Conservation (phyloP, 2,888 invertebrate genomes). For the Clistopyga incitator region DNA sequence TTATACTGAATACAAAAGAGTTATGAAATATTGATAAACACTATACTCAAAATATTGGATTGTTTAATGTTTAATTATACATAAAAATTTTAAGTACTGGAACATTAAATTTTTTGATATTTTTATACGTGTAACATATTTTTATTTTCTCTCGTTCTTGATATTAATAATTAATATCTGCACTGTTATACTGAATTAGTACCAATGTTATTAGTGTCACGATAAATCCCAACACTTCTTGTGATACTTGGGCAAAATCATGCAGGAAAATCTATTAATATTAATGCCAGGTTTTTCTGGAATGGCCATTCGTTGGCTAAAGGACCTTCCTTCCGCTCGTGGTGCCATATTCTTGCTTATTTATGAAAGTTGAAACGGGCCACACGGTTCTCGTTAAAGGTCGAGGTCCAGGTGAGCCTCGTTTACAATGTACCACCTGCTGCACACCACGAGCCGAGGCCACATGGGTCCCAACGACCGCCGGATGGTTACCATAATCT, state of each 20-base stretch:
- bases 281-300: slow-evolving; percentile 24
- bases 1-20: no score
- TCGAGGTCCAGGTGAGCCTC: slow-evolving; percentile 74
- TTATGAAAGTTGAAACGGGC: slow-evolving; percentile 58
- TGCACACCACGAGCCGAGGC: slow-evolving; percentile 70
- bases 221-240: slow-evolving; percentile 38
- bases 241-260: slow-evolving; percentile 20
- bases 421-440: slow-evolving; percentile 76
- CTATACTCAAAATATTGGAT: no score
- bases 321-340: background rate
- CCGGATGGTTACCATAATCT: background rate
- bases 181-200: background rate
- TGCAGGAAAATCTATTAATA: slow-evolving; percentile 47
- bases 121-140: no score
- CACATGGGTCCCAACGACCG: slow-evolving; percentile 55
- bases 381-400: slow-evolving; percentile 41
- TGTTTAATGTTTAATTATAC: no score
- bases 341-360: slow-evolving; percentile 27
- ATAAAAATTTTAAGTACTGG: no score
- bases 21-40: no score
- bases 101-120: no score
- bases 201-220: slow-evolving; percentile 14
- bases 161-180: slow-evolving; percentile 20
- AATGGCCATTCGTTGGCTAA: background rate
- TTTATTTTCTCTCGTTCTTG: background rate